Evolutionary conservation across 2,888 invertebrate genomes (phyloP), one percentile per base, ranked within the genome.

Genomic region (Drosophila anomalipes): DNA sequence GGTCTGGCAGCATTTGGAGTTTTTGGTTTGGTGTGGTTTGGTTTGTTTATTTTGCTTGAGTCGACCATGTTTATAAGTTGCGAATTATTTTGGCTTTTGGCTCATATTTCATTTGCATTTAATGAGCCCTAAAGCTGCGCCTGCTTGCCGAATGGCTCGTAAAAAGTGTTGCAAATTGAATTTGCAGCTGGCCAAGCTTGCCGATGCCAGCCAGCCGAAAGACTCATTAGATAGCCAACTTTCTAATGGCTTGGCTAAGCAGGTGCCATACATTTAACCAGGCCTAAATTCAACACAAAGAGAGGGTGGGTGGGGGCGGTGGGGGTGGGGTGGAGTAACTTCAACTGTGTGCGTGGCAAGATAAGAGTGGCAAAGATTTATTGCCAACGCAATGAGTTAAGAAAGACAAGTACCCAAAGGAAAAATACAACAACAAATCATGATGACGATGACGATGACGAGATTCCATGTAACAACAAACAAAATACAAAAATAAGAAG

Each of bases 381-480:
- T 92, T 91, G 81, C 92, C 89, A 82, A 90, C 89, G 90, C 92
- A 92, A 91, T 92, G 92, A 92, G 91, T 91, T 92, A 92, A 92
- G 91, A 91, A 92, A 91, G 92, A 91, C 91, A 91, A 92, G 91
- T 91, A 91, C 88, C 80, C 83, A 83, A 85, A 81, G 86, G 73
- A 82, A 79, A 81, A 72, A 77, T 69, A 79, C 74, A 86, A 70
- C 65, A 66, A 66, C 63, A 62, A 54, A 73, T 70, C 70, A 79
- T 82, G 82, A 75, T 77, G 74, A 86, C 70, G 82, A 81, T 82
- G 90, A 86, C 81, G 90, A 75, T 88, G 89, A 86, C 78, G 90
- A 70, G 66, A 78, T 84, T 82, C 77, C 70, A 47, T 79, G 79
- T 83, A 79, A 83, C 68, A 77, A 81, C 74, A 47, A 56, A 35